A percentile compares a stretch with the other conserved stretches of the same genome.
phyloP scores from a whole-genome alignment of 1,140 invertebrate species.

The Paracyclopina nana region DNA sequence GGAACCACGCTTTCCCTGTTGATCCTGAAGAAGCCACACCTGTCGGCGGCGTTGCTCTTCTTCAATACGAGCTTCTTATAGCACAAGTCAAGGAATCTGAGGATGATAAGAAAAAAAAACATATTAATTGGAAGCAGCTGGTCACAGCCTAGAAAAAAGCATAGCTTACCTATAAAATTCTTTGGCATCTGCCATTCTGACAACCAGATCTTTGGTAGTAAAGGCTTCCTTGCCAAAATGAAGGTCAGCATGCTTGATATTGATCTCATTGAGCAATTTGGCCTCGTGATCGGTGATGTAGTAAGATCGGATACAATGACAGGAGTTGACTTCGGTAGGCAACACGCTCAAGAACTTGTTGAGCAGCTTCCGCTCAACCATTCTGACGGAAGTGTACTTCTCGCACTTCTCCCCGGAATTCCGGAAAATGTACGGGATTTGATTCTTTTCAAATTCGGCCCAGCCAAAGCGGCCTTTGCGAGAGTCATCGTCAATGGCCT shows the following conservation, averaged over 20 bases:
- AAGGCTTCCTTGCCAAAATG: slow-evolving; percentile 76
- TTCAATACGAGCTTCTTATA: slow-evolving; percentile 50
- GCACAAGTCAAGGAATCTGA: slow-evolving; percentile 67
- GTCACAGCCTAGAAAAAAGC: no score
- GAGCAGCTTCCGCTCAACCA: slow-evolving; percentile 68
- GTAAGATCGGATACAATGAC: slow-evolving; percentile 74
- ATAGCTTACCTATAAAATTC: slow-evolving; percentile 84
- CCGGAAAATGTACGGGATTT: slow-evolving; percentile 69
- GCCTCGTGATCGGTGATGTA: slow-evolving; percentile 79
- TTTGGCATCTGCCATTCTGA: slow-evolving; percentile 58
- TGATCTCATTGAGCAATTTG: slow-evolving; percentile 76
- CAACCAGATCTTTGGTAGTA: slow-evolving; percentile 67
- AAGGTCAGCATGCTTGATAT: slow-evolving; percentile 68
- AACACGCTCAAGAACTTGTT: slow-evolving; percentile 35
- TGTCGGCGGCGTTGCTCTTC: slow-evolving; percentile 36
- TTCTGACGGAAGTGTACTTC: slow-evolving; percentile 70
- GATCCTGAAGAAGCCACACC: slow-evolving; percentile 79
- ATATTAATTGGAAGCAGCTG: no score
- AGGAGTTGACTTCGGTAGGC: slow-evolving; percentile 29
- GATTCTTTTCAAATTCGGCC: slow-evolving; percentile 57
- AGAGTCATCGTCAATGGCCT: slow-evolving; percentile 47
- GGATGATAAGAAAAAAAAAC: no score
- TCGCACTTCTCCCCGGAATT: slow-evolving; percentile 54
- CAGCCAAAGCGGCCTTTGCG: slow-evolving; percentile 69
- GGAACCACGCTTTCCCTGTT: slow-evolving; percentile 84